Evolutionary conservation across 2,888 invertebrate genomes (phyloP).

Genomic region (Chloroclystis v-ata): DNA sequence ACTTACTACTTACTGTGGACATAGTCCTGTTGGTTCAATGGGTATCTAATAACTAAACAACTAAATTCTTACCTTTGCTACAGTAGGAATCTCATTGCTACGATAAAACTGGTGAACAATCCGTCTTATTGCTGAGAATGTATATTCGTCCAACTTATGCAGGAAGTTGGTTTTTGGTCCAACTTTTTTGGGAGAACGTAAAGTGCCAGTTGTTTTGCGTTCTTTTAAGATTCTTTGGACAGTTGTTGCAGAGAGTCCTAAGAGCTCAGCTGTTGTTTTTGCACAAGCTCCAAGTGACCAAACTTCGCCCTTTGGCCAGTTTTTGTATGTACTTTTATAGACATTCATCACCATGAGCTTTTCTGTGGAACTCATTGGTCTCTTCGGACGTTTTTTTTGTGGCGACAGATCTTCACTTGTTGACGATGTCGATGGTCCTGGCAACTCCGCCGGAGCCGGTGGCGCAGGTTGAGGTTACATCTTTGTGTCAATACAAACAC

Average conservation of each 20-base stretch:
- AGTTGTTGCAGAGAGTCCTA: not conserved
- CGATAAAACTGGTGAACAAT: not conserved
- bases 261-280: not conserved
- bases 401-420: not conserved
- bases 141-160: not conserved
- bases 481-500: not conserved
- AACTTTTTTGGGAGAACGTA: not conserved
- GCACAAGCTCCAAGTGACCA: not conserved
- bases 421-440: not conserved
- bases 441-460: not conserved
- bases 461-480: not conserved
- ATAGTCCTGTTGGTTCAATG: no score
- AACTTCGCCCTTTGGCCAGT: not conserved
- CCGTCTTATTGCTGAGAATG: not conserved
- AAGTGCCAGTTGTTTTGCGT: not conserved
- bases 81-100: not conserved
- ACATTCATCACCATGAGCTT: conserved; percentile 1
- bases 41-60: not conserved
- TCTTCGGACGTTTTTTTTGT: not conserved
- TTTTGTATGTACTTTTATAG: not conserved
- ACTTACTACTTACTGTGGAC: no score
- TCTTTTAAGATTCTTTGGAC: not conserved
- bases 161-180: not conserved
- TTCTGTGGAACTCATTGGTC: not conserved
- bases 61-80: not conserved